phyloP scores from a whole-genome alignment of 2,797 vertebrate genomes.

The Antennarius maculatus region DNA sequence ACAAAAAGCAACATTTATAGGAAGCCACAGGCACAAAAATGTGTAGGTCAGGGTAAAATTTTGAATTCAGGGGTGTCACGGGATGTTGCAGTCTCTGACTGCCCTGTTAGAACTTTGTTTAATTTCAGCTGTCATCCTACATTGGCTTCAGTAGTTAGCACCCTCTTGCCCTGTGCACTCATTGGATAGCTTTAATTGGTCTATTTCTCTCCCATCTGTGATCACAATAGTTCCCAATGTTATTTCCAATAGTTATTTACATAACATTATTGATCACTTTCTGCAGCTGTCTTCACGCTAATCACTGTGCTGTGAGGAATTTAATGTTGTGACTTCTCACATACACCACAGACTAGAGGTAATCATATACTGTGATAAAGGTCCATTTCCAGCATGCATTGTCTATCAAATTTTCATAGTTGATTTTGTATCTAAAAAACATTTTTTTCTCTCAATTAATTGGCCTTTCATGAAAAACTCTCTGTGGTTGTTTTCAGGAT shows the following conservation, averaged over 20 bases:
- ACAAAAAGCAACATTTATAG: too few species aligned
- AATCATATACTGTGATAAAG: conserved; percentile 30
- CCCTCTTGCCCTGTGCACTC: conserved; percentile 9
- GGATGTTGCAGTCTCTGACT: conserved; percentile 5
- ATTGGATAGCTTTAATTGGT: conserved; percentile 31
- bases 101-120: conserved; percentile 37
- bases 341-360: conserved; percentile 22
- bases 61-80: too few species aligned
- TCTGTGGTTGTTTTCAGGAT: too few species aligned
- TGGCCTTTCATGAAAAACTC: background rate
- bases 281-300: conserved; percentile 16
- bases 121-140: conserved; percentile 43
- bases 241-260: conserved; percentile 40
- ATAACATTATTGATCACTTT: conserved; percentile 44
- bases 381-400: conserved; percentile 30
- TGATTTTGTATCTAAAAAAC: conserved; percentile 4
- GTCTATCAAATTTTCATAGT: conserved; percentile 1
- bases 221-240: conserved; percentile 20
- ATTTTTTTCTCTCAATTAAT: background rate
- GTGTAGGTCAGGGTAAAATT: too few species aligned
- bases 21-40: too few species aligned
- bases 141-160: conserved; percentile 29
- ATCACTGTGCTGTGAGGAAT: conserved; percentile 27
- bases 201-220: conserved; percentile 33
- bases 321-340: conserved; percentile 31